phyloP scores from a whole-genome alignment of 1,140 invertebrate genomes.

The Tetragonula clypearis region DNA sequence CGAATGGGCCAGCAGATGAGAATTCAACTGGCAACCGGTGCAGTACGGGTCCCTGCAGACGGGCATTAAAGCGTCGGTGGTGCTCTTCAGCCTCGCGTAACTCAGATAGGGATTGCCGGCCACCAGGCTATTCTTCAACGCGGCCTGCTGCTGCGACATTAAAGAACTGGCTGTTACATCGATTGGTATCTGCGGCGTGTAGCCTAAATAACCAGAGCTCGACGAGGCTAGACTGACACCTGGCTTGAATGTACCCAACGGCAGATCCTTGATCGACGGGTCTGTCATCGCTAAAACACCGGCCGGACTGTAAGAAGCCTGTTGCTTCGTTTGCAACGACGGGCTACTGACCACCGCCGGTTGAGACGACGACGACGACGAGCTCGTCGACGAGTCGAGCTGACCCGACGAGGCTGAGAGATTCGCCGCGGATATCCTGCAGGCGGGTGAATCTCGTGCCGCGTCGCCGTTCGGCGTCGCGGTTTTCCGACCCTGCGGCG shows the following conservation, averaged over 20 bases:
- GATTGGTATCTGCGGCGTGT: slow-evolving; percentile 83
- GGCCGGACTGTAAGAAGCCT: slow-evolving; percentile 73
- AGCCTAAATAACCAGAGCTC: slow-evolving; percentile 82
- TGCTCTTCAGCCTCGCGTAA: slow-evolving; percentile 87
- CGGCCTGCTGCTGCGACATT: slow-evolving; percentile 88
- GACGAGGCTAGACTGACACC: slow-evolving; percentile 81
- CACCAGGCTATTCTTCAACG: slow-evolving; percentile 84
- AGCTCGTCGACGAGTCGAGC: slow-evolving; percentile 28
- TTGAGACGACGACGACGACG: slow-evolving; percentile 12
- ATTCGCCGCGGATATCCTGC: slow-evolving; percentile 71
- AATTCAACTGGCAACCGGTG: slow-evolving; percentile 93
- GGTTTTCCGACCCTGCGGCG: slow-evolving; percentile 83
- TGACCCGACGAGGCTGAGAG: slow-evolving; percentile 11
- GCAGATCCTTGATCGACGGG: slow-evolving; percentile 85
- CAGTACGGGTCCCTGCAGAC: slow-evolving; percentile 96
- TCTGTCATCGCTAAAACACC: slow-evolving; percentile 79
- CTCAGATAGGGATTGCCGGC: slow-evolving; percentile 87
- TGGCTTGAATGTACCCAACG: slow-evolving; percentile 85
- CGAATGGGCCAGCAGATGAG: slow-evolving; percentile 85
- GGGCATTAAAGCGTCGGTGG: slow-evolving; percentile 83
- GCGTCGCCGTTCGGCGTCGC: slow-evolving; percentile 76
- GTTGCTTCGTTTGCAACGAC: slow-evolving; percentile 81
- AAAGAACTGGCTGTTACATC: slow-evolving; percentile 88
- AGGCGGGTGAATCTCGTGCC: slow-evolving; percentile 79
- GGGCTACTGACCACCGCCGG: slow-evolving; percentile 73